phyloP scores from a whole-genome alignment of 2,888 invertebrate genomes.

The Resseliella maxima region DNA sequence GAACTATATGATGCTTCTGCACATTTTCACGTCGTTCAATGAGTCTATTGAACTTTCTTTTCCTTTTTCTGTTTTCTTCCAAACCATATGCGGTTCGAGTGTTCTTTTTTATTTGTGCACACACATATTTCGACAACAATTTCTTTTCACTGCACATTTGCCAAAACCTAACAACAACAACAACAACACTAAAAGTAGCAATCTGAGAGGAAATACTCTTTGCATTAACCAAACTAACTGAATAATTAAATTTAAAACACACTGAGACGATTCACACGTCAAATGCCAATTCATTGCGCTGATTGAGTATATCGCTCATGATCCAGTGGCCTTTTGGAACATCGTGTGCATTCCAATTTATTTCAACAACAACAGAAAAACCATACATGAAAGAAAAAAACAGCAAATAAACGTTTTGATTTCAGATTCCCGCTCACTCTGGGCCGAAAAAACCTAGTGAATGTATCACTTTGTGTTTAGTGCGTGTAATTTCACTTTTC shows the following conservation, averaged over 20 bases:
- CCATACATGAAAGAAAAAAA: no score
- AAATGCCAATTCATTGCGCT: neutral
- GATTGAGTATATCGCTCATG: neutral
- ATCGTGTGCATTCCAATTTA: neutral
- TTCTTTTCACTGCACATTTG: neutral
- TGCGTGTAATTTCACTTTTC: neutral
- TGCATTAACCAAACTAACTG: neutral
- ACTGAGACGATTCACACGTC: neutral
- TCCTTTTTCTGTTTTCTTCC: slow-evolving; percentile 33
- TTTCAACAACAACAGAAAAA: neutral
- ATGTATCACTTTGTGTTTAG: neutral
- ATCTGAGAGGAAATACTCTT: no score
- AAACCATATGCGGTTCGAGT: neutral
- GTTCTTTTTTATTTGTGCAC: neutral
- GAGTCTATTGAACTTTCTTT: slow-evolving; percentile 51
- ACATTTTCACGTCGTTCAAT: slow-evolving; percentile 31
- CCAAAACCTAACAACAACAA: slow-evolving; percentile 5
- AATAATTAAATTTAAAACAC: slow-evolving; percentile 32
- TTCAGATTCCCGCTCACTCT: no score
- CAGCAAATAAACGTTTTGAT: no score
- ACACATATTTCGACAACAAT: neutral
- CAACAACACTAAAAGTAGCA: neutral
- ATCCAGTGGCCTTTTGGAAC: neutral
- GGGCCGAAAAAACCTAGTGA: neutral
- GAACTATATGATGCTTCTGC: slow-evolving; percentile 14